Base-by-base conservation (phyloP, 1,140 invertebrate species). In the Protaetia brevitarsis region DNA sequence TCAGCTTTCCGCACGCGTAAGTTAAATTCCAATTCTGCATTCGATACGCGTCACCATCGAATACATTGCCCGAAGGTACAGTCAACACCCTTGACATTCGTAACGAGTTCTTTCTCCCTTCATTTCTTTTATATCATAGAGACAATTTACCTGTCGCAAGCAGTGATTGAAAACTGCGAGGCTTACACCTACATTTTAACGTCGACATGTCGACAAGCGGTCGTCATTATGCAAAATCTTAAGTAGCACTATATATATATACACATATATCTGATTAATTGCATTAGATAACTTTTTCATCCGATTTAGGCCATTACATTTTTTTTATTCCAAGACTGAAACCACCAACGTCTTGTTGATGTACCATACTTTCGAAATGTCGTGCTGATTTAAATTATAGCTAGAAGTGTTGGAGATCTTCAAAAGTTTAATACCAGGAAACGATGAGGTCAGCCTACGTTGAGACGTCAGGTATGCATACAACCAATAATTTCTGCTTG, bases 241-340 rank as follows among this genome's bases (percentile, higher is more conserved):
- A 51, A 51, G 41, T 8, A n/a, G n/a, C n/a, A n/a, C n/a, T n/a
- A n/a, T n/a, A n/a, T n/a, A n/a, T n/a, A n/a, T n/a, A n/a, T n/a
- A n/a, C n/a, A 51, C 21, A 51, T 51, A 51, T 23, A 23, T 51
- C 41, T 51, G 41, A 51, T 51, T 51, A 26, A 51, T 51, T 51
- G 11, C 26, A 23, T 51, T 51, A 51, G 41, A 51, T 51, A 51
- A 51, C 19, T 51, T 51, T 51, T 51, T 23, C 41, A 5, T 51
- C 8, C 41, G 21, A 23, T 23, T 23, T 19, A 11, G 21, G 41
- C 16, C 41, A 51, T 23, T n/a, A n/a, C n/a, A n/a, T n/a, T n/a
- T n/a, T n/a, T 23, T 51, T 19, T 51, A 19, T 19, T 51, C 41
- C 16, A 19, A 10, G 16, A 51, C 6, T 16, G 26, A 19, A 51